phyloP scores from a whole-genome alignment of 1,140 invertebrate genomes.

The Anagrus nilaparvatae region DNA sequence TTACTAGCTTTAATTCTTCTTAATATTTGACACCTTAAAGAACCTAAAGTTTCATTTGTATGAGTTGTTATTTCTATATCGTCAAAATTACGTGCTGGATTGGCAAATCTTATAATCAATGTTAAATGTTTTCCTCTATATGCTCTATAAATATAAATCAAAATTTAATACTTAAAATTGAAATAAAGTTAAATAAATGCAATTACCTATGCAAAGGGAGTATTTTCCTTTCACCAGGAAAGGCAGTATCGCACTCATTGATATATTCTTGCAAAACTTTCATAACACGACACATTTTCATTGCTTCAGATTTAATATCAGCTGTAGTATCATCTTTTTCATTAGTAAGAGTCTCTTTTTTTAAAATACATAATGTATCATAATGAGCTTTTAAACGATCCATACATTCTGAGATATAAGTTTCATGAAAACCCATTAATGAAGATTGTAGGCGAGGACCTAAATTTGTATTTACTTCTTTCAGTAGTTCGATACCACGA shows the following conservation, averaged over 20 bases:
- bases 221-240: constrained; percentile 79
- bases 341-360: constrained; percentile 45
- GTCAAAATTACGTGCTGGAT: constrained; percentile 79
- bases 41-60: constrained; percentile 84
- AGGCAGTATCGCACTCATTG: constrained; percentile 88
- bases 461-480: constrained; percentile 89
- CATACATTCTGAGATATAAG: constrained; percentile 81
- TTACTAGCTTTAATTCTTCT: constrained; percentile 56
- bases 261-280: constrained; percentile 93
- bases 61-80: constrained; percentile 90
- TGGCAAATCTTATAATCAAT: constrained; percentile 80
- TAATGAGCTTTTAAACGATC: constrained; percentile 79
- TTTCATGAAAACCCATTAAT: constrained; percentile 73
- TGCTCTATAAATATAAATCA: constrained; percentile 48
- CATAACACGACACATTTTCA: constrained; percentile 86
- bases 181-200: constrained; percentile 8
- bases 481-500: constrained; percentile 81
- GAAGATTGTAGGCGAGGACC: constrained; percentile 71
- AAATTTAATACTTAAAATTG: constrained; percentile 4
- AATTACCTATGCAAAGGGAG: constrained; percentile 71
- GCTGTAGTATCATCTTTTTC: constrained; percentile 32
- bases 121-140: constrained; percentile 83
- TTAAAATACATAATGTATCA: constrained; percentile 54
- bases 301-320: constrained; percentile 58
- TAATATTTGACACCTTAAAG: constrained; percentile 66